Conservation (phyloP, 2,113 vertebrate genomes). For the Pyrgilauda ruficollis region DNA sequence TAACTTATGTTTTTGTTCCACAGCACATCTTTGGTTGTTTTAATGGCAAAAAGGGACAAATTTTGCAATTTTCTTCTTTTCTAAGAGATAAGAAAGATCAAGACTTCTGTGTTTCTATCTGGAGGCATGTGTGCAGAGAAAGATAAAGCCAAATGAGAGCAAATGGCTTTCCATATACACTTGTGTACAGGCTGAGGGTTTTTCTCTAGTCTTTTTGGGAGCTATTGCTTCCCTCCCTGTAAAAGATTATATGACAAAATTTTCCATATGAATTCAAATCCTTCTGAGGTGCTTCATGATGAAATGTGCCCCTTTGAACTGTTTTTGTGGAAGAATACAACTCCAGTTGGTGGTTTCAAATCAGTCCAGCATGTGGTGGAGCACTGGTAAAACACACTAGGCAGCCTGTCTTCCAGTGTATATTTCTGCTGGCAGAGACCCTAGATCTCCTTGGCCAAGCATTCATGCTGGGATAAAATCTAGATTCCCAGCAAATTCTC, state of each 20-base stretch:
- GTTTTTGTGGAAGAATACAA: neutral
- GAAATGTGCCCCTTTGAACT: neutral
- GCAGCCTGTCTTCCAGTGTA: constrained; percentile 19
- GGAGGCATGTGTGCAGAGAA: neutral
- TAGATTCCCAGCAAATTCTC: constrained; percentile 60
- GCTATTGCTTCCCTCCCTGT: neutral
- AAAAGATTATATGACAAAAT: neutral
- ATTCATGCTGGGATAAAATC: neutral
- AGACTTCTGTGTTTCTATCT: neutral
- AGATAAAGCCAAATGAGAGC: neutral
- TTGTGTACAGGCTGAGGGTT: neutral
- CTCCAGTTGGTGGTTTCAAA: constrained; percentile 1
- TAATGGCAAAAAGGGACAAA: neutral
- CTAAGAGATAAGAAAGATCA: neutral
- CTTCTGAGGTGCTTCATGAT: neutral
- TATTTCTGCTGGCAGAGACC: constrained; percentile 58
- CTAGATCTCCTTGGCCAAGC: constrained; percentile 15
- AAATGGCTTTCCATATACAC: neutral
- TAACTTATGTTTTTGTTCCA: neutral
- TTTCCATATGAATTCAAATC: neutral
- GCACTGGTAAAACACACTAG: constrained; percentile 10
- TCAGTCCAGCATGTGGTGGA: constrained; percentile 14
- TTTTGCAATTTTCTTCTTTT: neutral
- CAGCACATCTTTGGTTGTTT: neutral
- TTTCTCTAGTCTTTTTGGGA: neutral